These are phyloP conservation scores for Trachelus troglodyta DNA, from an alignment of 2,888 invertebrate species.

Conservation along the genomic window DNA sequence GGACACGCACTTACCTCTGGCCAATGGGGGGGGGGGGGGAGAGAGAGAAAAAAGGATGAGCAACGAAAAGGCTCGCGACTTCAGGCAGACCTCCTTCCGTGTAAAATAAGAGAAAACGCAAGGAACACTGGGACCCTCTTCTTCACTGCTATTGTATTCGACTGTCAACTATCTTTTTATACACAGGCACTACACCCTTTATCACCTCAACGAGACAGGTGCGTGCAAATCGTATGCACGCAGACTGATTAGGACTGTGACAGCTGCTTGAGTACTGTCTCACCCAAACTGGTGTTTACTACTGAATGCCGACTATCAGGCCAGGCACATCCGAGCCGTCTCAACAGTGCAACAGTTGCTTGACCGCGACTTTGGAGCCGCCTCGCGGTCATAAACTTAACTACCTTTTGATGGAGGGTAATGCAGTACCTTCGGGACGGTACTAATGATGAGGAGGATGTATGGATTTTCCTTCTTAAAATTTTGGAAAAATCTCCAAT, in stretches of 20 bases:
- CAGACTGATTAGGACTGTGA: not conserved
- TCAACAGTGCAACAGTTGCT: constrained; percentile 37
- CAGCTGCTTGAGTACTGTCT: constrained; percentile 19
- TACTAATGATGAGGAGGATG: not conserved
- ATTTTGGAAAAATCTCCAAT: not conserved
- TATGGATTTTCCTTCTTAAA: not conserved
- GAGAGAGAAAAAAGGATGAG: not conserved
- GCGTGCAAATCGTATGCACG: not conserved
- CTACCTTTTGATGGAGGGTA: not conserved
- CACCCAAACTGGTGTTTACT: constrained; percentile 48
- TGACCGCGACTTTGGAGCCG: constrained; percentile 18
- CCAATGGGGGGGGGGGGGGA: not conserved
- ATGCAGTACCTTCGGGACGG: not conserved
- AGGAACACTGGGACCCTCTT: not conserved
- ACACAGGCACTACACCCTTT: not conserved
- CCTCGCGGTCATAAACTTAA: constrained; percentile 15
- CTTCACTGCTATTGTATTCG: not conserved
- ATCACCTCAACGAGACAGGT: not conserved
- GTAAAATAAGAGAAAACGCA: not conserved
- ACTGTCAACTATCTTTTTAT: not conserved
- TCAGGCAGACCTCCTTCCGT: not conserved
- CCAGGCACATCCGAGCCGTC: constrained; percentile 13
- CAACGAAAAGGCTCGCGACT: not conserved
- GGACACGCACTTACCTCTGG: not conserved
- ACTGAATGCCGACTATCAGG: constrained; percentile 36